Evolutionary conservation across 1,140 invertebrate genomes (phyloP), one percentile per base, ranked within the genome.

Genomic region (Trichogramma pretiosum): DNA sequence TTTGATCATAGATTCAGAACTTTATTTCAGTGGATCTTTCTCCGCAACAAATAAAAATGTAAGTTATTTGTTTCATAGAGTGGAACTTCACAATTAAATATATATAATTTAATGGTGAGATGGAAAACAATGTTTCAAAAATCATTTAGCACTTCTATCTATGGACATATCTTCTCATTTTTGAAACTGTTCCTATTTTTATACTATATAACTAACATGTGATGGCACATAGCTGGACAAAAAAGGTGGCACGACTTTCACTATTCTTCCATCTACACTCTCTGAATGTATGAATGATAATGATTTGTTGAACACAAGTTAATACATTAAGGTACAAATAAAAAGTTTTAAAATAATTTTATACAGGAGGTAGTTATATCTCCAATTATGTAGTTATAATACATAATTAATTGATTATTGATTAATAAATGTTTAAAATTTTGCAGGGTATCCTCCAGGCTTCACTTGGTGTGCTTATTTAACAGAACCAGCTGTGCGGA

Each of bases 381-480:
- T n/a, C n/a, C n/a, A n/a, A n/a, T n/a, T n/a, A n/a, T n/a, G n/a
- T n/a, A n/a, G n/a, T n/a, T n/a, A n/a, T n/a, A n/a, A n/a, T n/a
- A n/a, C n/a, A n/a, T n/a, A n/a, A n/a, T n/a, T n/a, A n/a, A n/a
- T n/a, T n/a, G n/a, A n/a, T n/a, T n/a, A n/a, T n/a, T n/a, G n/a
- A n/a, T n/a, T n/a, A n/a, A n/a, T n/a, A n/a, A n/a, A n/a, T n/a
- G n/a, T n/a, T n/a, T n/a, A 34, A 8, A 7, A 34, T 24, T 33
- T 72, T 70, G 46, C 65, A 72, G 68, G 67, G 52, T 72, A 69
- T 58, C 68, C 68, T 53, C 62, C 68, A 53, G 68, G 68, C 26
- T 72, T 69, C 52, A 72, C 67, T 34, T 72, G 68, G 67, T 70
- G 67, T 53, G 62, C 68, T 61, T 70, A 72, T 53, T 54, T 72